Evolutionary conservation across 2,113 vertebrate species (phyloP), one percentile per base, ranked within the genome.

Genomic region (Lethenteron reissneri): DNA sequence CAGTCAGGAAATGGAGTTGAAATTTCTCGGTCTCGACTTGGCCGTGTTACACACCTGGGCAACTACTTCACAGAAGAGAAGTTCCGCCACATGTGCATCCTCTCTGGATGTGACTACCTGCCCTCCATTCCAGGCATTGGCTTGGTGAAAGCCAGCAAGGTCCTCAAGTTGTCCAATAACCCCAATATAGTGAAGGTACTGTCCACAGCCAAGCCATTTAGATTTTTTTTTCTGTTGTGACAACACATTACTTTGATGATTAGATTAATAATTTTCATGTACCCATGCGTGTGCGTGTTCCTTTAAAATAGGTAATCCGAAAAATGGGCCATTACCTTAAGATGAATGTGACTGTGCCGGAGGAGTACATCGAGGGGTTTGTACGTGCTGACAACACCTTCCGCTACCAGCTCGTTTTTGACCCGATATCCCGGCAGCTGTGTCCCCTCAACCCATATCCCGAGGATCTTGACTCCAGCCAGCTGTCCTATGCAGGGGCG

Each of bases 91-190:
- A 99, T 99, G 94, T 99, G 94, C 77, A 96, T 99, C 77, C 85
- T 99, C n/a, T 90, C 92, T 1, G 94, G 94, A 71, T 99, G 94
- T n/a, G 92, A 99, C 77, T 99, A 99, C 70, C 84, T 97, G n/a
- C 10, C 91, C 0, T 99, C 94, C 0, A 81, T 99, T 69, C 83
- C 92, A 9, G 94, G 94, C 70, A 92, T 99, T 8, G 94, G 94
- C 3, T 80, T 95, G 74, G 87, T 84, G n/a, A 99, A 99, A 78
- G 89, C 94, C 0, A 94, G 92, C 81, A 95, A 88, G 75, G 82
- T 96, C 12, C 75, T 99, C 3, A 83, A 81, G 71, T 77, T 90
- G 17, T 86, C 94, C 71, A 95, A 83, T 75, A 95, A 97, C 75
- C 91, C 94, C 0, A 89, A 97, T 74, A 90, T 99, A 70, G 79